Evolutionary conservation across 2,113 vertebrate species (phyloP).

Genomic region (Tyrannus savana): DNA sequence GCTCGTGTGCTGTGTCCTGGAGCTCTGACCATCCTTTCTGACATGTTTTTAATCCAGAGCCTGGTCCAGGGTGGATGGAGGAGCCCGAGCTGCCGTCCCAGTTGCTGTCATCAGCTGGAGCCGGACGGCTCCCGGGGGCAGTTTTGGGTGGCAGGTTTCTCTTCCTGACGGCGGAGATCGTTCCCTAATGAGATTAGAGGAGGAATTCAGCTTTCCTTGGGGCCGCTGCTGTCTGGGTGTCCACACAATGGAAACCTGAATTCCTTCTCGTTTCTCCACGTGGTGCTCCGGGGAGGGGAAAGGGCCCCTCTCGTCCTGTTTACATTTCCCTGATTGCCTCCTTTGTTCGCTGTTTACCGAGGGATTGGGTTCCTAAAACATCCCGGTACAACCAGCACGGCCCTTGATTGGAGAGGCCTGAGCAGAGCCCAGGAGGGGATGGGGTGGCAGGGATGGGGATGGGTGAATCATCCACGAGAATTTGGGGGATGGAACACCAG

Average conservation of each 20-base stretch:
- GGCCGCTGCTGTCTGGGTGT: neutral
- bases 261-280: conserved; percentile 27
- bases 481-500: neutral
- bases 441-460: conserved; percentile 11
- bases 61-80: neutral
- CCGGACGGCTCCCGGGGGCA: conserved; percentile 29
- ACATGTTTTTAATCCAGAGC: neutral
- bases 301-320: conserved; percentile 50
- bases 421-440: neutral
- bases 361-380: conserved; percentile 22
- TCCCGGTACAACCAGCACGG: conserved; percentile 6
- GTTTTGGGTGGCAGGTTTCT: neutral
- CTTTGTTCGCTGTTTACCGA: conserved; percentile 57
- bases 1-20: neutral
- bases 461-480: conserved; percentile 3
- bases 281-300: neutral
- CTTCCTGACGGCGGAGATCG: neutral
- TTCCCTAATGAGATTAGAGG: conserved; percentile 37
- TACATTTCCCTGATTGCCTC: conserved; percentile 56
- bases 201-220: conserved; percentile 29
- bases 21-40: neutral
- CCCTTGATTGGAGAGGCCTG: conserved; percentile 37
- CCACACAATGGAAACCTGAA: conserved; percentile 29
- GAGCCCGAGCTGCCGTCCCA: neutral
- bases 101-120: neutral